A percentile compares a stretch with the other conserved stretches of the same genome.
These are phyloP conservation scores for Balanococcus diminutus DNA, from an alignment of 2,888 invertebrate species.

Conservation along the genomic window DNA sequence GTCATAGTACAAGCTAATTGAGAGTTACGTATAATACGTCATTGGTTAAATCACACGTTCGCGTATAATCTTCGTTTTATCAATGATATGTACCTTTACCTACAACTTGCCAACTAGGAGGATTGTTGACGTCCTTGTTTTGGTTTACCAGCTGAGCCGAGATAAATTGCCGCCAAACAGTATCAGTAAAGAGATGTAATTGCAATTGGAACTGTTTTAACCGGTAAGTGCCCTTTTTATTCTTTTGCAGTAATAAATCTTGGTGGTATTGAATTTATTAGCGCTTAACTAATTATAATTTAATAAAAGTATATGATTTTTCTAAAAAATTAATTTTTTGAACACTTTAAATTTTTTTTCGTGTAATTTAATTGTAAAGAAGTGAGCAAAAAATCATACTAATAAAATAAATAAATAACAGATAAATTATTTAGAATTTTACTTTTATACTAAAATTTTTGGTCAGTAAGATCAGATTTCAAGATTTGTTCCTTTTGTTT, in stretches of 20 bases:
- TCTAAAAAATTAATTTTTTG: too few species aligned
- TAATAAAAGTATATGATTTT: too few species aligned
- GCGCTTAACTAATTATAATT: neutral
- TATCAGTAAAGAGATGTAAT: constrained; percentile 1
- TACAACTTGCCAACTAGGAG: neutral
- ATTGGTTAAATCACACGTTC: constrained; percentile 20
- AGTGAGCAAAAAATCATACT: too few species aligned
- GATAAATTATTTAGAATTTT: too few species aligned
- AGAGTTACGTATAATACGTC: neutral
- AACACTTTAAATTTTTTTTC: too few species aligned
- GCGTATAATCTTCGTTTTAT: constrained; percentile 3
- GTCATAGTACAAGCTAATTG: constrained; percentile 31
- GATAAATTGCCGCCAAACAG: neutral
- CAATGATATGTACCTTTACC: neutral
- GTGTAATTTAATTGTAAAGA: too few species aligned
- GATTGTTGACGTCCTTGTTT: constrained; percentile 35
- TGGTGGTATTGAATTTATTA: neutral
- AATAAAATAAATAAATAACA: too few species aligned
- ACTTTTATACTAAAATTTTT: too few species aligned
- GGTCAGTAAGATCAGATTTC: too few species aligned
- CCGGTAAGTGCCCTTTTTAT: neutral
- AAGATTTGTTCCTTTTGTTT: too few species aligned
- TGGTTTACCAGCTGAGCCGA: neutral
- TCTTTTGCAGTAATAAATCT: neutral
- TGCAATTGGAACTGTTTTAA: neutral